A percentile compares a stretch with the other conserved stretches of the same genome.
Evolutionary conservation across 2,113 vertebrate genomes (phyloP).

Genomic region (Myiopsitta monachus): DNA sequence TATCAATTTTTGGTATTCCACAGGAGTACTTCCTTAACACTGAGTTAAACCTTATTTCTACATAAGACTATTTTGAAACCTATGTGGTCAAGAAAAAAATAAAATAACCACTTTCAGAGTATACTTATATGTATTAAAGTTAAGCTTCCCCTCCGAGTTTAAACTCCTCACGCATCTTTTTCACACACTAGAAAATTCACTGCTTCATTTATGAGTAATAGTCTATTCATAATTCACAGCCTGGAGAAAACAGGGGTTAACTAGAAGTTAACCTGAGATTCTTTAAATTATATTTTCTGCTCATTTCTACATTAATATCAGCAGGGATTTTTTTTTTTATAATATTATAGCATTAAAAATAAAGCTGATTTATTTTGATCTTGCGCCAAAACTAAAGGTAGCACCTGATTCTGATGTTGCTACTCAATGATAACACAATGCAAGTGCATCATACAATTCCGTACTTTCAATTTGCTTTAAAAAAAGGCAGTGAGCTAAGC

Average conservation of each 20-base stretch:
- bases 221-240: not conserved
- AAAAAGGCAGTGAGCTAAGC: not conserved
- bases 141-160: not conserved
- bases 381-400: not conserved
- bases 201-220: not conserved
- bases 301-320: not conserved
- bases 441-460: not conserved
- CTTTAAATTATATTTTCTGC: not conserved
- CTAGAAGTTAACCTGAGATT: not conserved
- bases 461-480: fast-evolving
- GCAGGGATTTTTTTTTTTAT: not conserved
- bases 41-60: not conserved
- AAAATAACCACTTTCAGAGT: not conserved
- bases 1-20: not conserved
- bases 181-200: not conserved
- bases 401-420: not conserved
- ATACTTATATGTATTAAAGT: not conserved
- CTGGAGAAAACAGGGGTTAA: not conserved
- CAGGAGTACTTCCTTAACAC: not conserved
- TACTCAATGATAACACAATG: not conserved
- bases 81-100: not conserved
- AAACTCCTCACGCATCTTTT: not conserved
- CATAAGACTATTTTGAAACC: not conserved
- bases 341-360: not conserved
- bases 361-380: not conserved